Percentiles rank a stretch among this genome's conserved stretches.
These are phyloP conservation scores for Recurvirostra avosetta DNA, from an alignment of 2,113 vertebrate genomes.

Conservation along the genomic window DNA sequence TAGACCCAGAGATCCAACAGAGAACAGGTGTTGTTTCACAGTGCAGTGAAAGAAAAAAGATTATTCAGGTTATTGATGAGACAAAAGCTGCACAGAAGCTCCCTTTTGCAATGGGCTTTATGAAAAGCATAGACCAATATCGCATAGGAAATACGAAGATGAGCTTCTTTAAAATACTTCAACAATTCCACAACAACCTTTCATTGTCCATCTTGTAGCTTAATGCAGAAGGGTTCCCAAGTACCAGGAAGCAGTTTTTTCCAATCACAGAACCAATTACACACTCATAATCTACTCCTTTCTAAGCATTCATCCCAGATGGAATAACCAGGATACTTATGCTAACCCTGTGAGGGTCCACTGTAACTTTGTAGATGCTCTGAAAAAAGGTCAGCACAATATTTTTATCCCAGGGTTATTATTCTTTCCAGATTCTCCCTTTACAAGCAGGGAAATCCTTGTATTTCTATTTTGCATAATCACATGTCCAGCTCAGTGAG, in stretches of 20 bases:
- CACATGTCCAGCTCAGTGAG: background rate
- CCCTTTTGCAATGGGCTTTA: background rate
- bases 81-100: background rate
- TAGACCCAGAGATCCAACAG: background rate
- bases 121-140: background rate
- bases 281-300: background rate
- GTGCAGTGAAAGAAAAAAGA: background rate
- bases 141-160: background rate
- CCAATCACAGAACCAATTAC: background rate
- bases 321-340: background rate
- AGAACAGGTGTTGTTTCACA: background rate
- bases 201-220: background rate
- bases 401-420: background rate
- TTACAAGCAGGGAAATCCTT: constrained; percentile 7
- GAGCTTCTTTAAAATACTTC: background rate
- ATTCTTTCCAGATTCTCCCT: background rate
- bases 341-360: background rate
- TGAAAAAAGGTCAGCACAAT: background rate
- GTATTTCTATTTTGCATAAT: constrained; percentile 10
- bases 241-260: background rate
- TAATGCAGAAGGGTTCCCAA: background rate
- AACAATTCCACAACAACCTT: background rate
- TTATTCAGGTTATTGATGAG: background rate
- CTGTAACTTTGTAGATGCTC: background rate
- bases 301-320: background rate